Percentiles rank a stretch among this genome's conserved stretches.
These are phyloP conservation scores for Ophioderma brevispina DNA, from an alignment of 35 echinoderm and acorn worm species.

Conservation along the genomic window DNA sequence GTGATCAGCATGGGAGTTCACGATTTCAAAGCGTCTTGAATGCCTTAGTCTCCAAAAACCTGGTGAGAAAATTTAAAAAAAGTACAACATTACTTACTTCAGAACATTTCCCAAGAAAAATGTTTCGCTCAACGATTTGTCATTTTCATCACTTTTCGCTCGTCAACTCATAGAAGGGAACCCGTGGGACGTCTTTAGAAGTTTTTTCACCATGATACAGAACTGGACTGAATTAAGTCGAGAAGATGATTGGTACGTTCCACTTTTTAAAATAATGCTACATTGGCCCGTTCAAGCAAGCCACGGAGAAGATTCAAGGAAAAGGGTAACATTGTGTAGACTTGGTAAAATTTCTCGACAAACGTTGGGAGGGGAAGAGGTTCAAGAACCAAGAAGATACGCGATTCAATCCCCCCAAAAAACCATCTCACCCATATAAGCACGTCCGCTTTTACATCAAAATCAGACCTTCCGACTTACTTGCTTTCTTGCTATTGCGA, in stretches of 20 bases:
- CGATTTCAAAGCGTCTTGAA: neutral
- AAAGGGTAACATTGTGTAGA: neutral
- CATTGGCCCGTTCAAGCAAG: neutral
- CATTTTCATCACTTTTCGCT: neutral
- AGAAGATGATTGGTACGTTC: neutral
- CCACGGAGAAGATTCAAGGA: neutral
- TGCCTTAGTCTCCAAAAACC: neutral
- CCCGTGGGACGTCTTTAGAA: too few relatives aligned
- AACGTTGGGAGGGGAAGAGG: neutral
- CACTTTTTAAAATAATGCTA: neutral
- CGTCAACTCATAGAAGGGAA: too few relatives aligned
- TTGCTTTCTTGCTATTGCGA: neutral
- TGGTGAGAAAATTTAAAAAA: neutral
- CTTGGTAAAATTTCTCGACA: neutral
- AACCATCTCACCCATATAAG: neutral
- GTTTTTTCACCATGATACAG: too few relatives aligned
- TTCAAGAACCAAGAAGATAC: neutral
- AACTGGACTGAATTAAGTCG: neutral
- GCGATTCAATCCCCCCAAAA: neutral
- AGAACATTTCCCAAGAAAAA: neutral
- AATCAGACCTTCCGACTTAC: neutral
- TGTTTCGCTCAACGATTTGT: neutral
- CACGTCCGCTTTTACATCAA: neutral
- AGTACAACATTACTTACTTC: neutral
- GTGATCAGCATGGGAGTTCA: neutral